A percentile compares a stretch with the other conserved stretches of the same genome.
These are phyloP conservation scores for Drosophila sechellia DNA, from an alignment of 1,140 invertebrate species.

Conservation along the genomic window DNA sequence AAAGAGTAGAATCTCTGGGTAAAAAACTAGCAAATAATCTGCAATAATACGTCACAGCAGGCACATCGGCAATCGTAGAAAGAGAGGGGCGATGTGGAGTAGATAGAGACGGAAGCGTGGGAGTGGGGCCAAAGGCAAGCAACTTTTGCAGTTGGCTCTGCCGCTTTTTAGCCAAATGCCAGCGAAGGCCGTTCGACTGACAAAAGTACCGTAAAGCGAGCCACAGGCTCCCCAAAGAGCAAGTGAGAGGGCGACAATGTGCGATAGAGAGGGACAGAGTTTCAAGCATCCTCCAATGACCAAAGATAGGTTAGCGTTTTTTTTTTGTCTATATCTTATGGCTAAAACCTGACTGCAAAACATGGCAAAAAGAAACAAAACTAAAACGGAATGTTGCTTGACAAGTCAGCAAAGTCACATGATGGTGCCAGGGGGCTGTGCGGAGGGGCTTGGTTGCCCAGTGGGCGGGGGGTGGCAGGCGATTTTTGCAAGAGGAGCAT, in stretches of 20 bases:
- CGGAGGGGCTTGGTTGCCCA: background rate
- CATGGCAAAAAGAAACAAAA: conserved; percentile 52
- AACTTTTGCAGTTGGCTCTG: conserved; percentile 55
- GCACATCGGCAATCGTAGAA: conserved; percentile 8
- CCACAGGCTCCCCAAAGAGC: conserved; percentile 9
- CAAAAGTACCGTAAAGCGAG: conserved; percentile 70
- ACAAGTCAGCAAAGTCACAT: conserved; percentile 61
- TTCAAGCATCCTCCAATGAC: conserved; percentile 51
- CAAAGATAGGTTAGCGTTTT: conserved; percentile 35
- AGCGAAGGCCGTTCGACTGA: conserved; percentile 67
- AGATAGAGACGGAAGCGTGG: conserved; percentile 19
- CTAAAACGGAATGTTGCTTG: conserved; percentile 73
- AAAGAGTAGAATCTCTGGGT: background rate
- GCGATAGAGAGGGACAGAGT: background rate
- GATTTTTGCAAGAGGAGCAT: conserved; percentile 31
- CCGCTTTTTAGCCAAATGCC: conserved; percentile 61
- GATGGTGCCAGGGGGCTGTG: conserved; percentile 7
- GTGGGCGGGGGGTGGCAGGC: conserved; percentile 1
- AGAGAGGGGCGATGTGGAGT: background rate
- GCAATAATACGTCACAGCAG: conserved; percentile 33
- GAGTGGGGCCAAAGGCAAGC: conserved; percentile 61
- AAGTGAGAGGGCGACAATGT: background rate
- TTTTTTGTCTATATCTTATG: conserved; percentile 49
- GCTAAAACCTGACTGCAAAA: conserved; percentile 58
- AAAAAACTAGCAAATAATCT: conserved; percentile 30